A percentile compares a stretch with the other conserved stretches of the same genome.
These are phyloP conservation scores for Typhlichthys eigenmanni DNA, from an alignment of 2,797 vertebrate genomes.

Conservation along the genomic window DNA sequence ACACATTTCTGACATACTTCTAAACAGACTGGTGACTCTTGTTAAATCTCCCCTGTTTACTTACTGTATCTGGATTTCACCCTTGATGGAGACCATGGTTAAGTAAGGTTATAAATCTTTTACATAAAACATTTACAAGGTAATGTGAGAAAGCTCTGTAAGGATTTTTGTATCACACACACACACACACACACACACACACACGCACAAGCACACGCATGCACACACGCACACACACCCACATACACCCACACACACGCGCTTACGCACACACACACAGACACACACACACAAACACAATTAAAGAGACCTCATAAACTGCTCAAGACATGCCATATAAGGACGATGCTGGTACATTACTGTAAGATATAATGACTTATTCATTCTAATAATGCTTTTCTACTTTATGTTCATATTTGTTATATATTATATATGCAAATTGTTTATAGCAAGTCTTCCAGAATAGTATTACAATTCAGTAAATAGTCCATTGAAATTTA, in stretches of 20 bases:
- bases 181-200: slow-evolving; percentile 3
- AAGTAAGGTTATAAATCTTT: slow-evolving; percentile 51
- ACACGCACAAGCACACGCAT: background rate
- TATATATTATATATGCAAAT: too few relatives aligned
- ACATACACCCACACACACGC: background rate
- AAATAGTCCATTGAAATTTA: too few relatives aligned
- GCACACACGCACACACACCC: too few relatives aligned
- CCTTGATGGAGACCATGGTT: slow-evolving; percentile 46
- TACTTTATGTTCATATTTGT: too few relatives aligned
- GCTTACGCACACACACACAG: slow-evolving; percentile 8
- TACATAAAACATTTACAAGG: slow-evolving; percentile 61
- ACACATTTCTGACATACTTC: slow-evolving; percentile 69
- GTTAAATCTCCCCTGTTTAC: slow-evolving; percentile 68
- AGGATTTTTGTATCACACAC: slow-evolving; percentile 13
- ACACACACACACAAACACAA: slow-evolving; percentile 14
- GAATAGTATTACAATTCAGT: too few relatives aligned
- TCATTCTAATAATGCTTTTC: too few relatives aligned
- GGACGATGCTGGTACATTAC: too few relatives aligned
- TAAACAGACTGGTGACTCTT: slow-evolving; percentile 60
- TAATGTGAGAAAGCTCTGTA: slow-evolving; percentile 55
- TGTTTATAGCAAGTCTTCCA: too few relatives aligned
- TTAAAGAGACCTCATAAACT: slow-evolving; percentile 21
- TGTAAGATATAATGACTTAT: too few relatives aligned
- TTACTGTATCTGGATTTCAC: slow-evolving; percentile 55
- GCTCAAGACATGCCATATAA: slow-evolving; percentile 3